These are phyloP conservation scores for Pseudomyrmex pallidus DNA, from an alignment of 1,140 invertebrate genomes.

Conservation along the genomic window DNA sequence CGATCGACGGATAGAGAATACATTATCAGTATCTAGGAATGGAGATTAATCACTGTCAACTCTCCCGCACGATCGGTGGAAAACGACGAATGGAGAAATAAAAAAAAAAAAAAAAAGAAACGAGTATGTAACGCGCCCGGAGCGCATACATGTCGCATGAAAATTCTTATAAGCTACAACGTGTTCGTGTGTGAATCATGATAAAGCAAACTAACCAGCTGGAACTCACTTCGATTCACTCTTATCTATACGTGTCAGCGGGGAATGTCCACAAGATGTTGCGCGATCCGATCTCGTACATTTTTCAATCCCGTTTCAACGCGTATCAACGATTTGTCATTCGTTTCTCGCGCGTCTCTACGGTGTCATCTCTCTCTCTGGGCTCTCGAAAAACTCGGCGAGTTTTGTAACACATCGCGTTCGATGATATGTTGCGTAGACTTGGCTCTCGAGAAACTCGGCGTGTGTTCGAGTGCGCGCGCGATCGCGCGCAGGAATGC, in stretches of 20 bases:
- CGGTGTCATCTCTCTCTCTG: background rate
- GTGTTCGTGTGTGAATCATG: constrained; percentile 10
- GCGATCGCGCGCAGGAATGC: background rate
- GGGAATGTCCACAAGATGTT: constrained; percentile 45
- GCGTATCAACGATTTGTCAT: constrained; percentile 38
- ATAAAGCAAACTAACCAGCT: constrained; percentile 9
- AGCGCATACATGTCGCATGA: background rate
- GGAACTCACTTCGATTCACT: constrained; percentile 4
- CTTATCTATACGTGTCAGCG: constrained; percentile 32
- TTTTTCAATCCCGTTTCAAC: constrained; percentile 41
- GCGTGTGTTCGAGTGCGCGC: background rate
- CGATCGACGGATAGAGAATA: background rate
- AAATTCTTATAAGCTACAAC: constrained; percentile 25
- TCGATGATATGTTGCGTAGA: background rate
- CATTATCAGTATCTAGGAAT: constrained; percentile 3
- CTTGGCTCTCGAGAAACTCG: no score
- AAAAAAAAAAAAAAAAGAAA: background rate
- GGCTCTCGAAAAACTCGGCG: constrained; percentile 1
- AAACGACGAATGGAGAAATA: background rate
- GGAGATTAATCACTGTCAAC: constrained; percentile 50
- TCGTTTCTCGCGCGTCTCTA: background rate
- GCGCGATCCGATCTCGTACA: constrained; percentile 26
- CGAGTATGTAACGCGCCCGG: background rate
- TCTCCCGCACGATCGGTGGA: no score
- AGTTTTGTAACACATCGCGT: background rate